A percentile compares a stretch with the other conserved stretches of the same genome.
Conservation (phyloP, 2,888 invertebrate species). For the Exephanes ischioxanthus region DNA sequence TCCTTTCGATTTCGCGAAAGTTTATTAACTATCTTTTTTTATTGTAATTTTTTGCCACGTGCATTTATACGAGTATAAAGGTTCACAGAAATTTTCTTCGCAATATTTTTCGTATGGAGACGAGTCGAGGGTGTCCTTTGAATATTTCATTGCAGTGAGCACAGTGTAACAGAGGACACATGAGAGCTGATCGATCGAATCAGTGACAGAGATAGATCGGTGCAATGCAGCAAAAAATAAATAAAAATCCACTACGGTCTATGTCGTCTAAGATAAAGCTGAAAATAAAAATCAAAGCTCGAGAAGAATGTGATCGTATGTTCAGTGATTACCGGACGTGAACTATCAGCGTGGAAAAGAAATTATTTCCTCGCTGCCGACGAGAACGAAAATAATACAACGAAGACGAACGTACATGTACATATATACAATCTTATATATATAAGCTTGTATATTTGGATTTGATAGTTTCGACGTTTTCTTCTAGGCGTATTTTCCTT, state of each 20-base stretch:
- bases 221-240: conserved; percentile 61
- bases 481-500: conserved; percentile 32
- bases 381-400: background rate
- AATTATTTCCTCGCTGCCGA: background rate
- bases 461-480: background rate
- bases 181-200: conserved; percentile 57
- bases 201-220: conserved; percentile 57
- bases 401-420: background rate
- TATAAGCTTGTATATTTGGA: background rate
- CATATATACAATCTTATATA: background rate
- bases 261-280: conserved; percentile 43
- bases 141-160: conserved; percentile 29
- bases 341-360: background rate
- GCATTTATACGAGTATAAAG: background rate
- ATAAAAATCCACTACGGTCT: conserved; percentile 32
- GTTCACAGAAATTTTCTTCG: background rate
- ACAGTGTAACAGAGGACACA: conserved; percentile 48
- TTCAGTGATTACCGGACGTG: conserved; percentile 1
- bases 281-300: conserved; percentile 46
- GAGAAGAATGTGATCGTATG: conserved; percentile 38
- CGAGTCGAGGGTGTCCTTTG: conserved; percentile 9
- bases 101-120: background rate
- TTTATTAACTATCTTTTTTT: too few species aligned
- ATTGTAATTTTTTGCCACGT: background rate
- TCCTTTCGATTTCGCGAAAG: background rate